Base-by-base conservation (phyloP, 2,113 vertebrate genomes). In the Coryphaenoides rupestris region DNA sequence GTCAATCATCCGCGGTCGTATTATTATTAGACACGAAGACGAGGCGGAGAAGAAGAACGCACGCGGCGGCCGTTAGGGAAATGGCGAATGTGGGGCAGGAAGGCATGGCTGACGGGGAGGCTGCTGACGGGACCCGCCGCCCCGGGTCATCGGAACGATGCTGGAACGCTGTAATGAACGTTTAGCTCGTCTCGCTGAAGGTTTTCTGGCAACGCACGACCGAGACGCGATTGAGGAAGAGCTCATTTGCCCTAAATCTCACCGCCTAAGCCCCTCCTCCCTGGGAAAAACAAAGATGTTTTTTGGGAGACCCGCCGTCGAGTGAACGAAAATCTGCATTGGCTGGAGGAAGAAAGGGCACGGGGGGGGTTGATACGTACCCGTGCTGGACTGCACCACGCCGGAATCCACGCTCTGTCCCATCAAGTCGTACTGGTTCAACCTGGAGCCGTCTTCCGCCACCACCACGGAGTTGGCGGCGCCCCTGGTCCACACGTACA, bases 381-480 rank as follows among this genome's bases (percentile, higher is more conserved):
- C 97, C 88, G 97, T 99, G 69, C 97, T 99, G 74, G 96, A 98
- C 77, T 95, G 95, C 58, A 98, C 95, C 81, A 99, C 97, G 17
- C 95, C 96, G 26, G 96, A 98, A 62, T 96, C 95, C 68, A 99
- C 97, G 3, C 90, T 92, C 89, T 98, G 97, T 28, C 97, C 96
- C 75, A 99, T 93, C 63, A 99, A 90, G 73, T 99, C 96, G 0
- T 99, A 99, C 64, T 99, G 97, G 85, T 98, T 99, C 75, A 99
- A 78, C 17, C 96, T 92, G 58, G 97, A 99, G 15, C 97, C 96
- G 0, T 98, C 97, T 73, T 99, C 96, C 24, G 96, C 97, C 66
- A 99, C 97, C 49, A 98, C 96, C 70, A 99, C 97, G 0, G 97
- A 99, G 60, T 93, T 89, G 12, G 93, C 93, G 4, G 96, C 94